These are phyloP conservation scores for Eucera pruinosa DNA, from an alignment of 2,888 invertebrate genomes.

Conservation along the genomic window DNA sequence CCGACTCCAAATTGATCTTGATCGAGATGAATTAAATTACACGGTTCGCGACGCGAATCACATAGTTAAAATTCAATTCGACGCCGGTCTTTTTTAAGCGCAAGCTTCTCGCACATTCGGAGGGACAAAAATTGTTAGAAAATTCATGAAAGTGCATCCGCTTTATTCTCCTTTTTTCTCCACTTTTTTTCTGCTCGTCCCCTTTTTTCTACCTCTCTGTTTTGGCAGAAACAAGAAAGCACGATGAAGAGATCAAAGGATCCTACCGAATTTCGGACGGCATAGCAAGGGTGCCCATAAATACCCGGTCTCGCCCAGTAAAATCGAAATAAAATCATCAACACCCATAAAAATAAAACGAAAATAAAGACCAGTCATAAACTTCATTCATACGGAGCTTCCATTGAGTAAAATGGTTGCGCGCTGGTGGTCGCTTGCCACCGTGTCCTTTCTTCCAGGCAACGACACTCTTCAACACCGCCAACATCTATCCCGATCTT, in stretches of 20 bases:
- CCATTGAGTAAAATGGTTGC: conserved; percentile 70
- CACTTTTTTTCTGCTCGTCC: background rate
- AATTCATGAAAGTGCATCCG: conserved; percentile 13
- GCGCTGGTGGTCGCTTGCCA: conserved; percentile 64
- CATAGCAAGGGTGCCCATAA: conserved; percentile 69
- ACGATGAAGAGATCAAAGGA: conserved; percentile 75
- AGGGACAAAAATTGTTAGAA: conserved; percentile 24
- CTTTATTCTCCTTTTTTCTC: background rate
- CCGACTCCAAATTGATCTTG: conserved; percentile 34
- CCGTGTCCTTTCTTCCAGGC: background rate
- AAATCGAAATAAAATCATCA: conserved; percentile 81
- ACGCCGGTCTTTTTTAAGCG: background rate
- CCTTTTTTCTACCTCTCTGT: background rate
- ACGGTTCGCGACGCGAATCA: conserved; percentile 11
- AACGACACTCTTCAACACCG: background rate
- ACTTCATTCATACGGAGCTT: conserved; percentile 79
- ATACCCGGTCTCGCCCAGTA: conserved; percentile 73
- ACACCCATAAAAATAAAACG: conserved; percentile 74
- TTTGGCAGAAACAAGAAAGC: conserved; percentile 17
- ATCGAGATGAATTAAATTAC: conserved; percentile 41
- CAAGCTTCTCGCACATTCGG: background rate
- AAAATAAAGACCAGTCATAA: conserved; percentile 75
- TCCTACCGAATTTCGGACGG: conserved; percentile 71
- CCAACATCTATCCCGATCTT: background rate
- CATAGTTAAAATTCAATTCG: conserved; percentile 30